Percentiles rank a stretch among this genome's conserved stretches.
These are phyloP conservation scores for Telenomus remus DNA, from an alignment of 1,140 invertebrate species.

Conservation along the genomic window DNA sequence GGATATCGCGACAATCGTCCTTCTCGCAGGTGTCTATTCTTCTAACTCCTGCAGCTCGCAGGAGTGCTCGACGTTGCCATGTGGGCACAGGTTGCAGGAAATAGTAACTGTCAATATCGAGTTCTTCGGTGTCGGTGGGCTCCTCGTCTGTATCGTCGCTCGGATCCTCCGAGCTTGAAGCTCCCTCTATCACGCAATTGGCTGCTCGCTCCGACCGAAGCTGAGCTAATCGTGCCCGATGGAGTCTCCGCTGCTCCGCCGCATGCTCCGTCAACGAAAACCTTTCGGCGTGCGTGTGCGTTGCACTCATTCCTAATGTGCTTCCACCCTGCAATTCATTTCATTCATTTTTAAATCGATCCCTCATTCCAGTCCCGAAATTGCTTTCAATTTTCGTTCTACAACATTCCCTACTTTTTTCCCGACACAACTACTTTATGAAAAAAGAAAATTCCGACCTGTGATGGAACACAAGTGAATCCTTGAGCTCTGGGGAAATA, in stretches of 20 bases:
- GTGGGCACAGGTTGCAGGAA: slow-evolving; percentile 95
- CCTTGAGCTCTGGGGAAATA: slow-evolving; percentile 97
- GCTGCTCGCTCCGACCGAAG: slow-evolving; percentile 80
- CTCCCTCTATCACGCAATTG: slow-evolving; percentile 68
- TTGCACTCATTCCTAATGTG: slow-evolving; percentile 95
- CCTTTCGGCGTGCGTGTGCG: slow-evolving; percentile 86
- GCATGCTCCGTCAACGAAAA: slow-evolving; percentile 90
- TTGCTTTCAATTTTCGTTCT: no score
- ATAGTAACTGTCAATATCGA: slow-evolving; percentile 94
- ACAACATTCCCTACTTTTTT: no score
- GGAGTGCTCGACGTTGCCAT: slow-evolving; percentile 88
- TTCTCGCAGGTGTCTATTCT: slow-evolving; percentile 96
- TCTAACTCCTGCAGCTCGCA: slow-evolving; percentile 91
- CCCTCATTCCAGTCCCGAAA: no score
- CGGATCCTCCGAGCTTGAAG: slow-evolving; percentile 75
- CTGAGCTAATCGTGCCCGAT: slow-evolving; percentile 87
- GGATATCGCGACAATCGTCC: slow-evolving; percentile 94
- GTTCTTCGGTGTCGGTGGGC: slow-evolving; percentile 87
- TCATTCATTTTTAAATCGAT: background rate
- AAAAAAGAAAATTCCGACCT: no score
- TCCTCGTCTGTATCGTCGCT: slow-evolving; percentile 89
- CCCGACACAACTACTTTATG: no score
- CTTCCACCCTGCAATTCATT: slow-evolving; percentile 84
- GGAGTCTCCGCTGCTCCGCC: slow-evolving; percentile 88
- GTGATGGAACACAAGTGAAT: slow-evolving; percentile 97